Conservation (phyloP, 2,113 vertebrate species). For the Sinosuthora webbiana region DNA sequence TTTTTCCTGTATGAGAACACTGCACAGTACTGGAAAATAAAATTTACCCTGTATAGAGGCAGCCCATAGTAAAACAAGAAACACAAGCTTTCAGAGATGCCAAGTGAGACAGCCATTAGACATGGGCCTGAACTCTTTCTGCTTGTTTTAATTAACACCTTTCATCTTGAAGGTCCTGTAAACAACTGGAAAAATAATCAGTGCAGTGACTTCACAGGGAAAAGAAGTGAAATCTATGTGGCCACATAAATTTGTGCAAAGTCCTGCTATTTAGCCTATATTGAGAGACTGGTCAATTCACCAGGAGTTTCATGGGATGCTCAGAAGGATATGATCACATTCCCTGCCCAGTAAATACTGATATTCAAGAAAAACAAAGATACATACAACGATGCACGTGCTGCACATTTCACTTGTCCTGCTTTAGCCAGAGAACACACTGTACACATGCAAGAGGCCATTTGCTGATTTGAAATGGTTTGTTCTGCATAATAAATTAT, state of each 20-base stretch:
- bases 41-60: neutral
- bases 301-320: neutral
- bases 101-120: neutral
- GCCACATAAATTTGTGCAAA: neutral
- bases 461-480: neutral
- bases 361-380: neutral
- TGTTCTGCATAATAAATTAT: neutral
- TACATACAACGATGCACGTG: accelerated
- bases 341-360: neutral
- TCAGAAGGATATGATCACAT: neutral
- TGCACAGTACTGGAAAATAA: neutral
- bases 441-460: accelerated
- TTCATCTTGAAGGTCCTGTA: conserved; percentile 18
- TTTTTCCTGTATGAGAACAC: conserved; percentile 33
- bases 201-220: neutral
- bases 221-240: neutral
- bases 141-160: conserved; percentile 14
- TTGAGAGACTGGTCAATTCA: neutral
- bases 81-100: neutral
- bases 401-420: neutral
- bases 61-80: conserved; percentile 12
- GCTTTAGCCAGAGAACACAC: neutral
- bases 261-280: neutral
- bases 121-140: neutral
- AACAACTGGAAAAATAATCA: conserved; percentile 1